Base-by-base conservation (phyloP, 2,888 invertebrate species). In the Nemoura dubitans region DNA sequence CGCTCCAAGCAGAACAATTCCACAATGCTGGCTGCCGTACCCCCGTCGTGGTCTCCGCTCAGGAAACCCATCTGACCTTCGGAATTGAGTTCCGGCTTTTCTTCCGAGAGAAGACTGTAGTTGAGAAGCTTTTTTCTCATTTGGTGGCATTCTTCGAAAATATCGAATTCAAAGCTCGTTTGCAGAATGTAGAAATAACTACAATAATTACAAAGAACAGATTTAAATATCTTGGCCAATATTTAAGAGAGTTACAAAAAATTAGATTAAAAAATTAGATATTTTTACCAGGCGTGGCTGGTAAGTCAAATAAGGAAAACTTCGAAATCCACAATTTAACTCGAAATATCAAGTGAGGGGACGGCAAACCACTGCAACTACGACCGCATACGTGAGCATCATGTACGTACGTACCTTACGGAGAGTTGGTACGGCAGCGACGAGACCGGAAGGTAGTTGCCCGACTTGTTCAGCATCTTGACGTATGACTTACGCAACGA, bases 341-440 rank as follows among this genome's bases (percentile, higher is more conserved):
- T 6, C 26, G n/a, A n/a, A n/a, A n/a, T n/a, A n/a, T n/a, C 5
- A 25, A 25, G 7, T 76, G 26, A 25, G 2, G 76, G 3, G 5
- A 25, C 14, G n/a, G 26, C 26, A 25, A 25, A 25, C 21, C 76
- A 76, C n/a, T n/a, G n/a, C n/a, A n/a, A n/a, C n/a, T n/a, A n/a
- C n/a, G n/a, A n/a, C n/a, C n/a, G n/a, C n/a, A n/a, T n/a, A n/a
- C n/a, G n/a, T n/a, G n/a, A 76, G 21, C 87, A 83, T 89, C 89
- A 86, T 90, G 3, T 90, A 90, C n/a, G 89, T 0, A 86, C 81
- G 88, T 90, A 91, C 85, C 89, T 89, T 83, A 91, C 90, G 0
- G 92, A 92, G 16, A 92, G 90, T 87, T 93, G 93, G 88, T 93
- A 93, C 26, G 93, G 93, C 5, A 92, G 91, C 30, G 92, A 91